Evolutionary conservation across 2,888 invertebrate species (phyloP).

Genomic region (Apamea monoglypha): DNA sequence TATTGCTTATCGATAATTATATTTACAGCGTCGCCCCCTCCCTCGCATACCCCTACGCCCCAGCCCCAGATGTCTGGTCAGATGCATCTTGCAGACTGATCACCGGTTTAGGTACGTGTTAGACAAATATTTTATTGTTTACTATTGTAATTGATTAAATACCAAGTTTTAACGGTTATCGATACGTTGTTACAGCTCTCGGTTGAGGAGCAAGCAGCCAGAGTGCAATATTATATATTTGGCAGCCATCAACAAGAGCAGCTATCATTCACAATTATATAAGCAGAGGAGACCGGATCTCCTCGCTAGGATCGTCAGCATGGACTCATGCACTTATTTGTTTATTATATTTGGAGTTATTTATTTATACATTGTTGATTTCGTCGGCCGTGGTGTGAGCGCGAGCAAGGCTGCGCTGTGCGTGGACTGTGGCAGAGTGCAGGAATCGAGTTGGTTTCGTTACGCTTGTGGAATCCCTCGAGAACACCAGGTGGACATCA

Average conservation of each 20-base stretch:
- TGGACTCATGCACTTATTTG: conserved; percentile 83
- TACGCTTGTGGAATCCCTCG: conserved; percentile 81
- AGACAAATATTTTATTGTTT: neutral
- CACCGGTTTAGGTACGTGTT: conserved; percentile 73
- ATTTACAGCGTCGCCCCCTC: conserved; percentile 86
- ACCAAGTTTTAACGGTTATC: conserved; percentile 11
- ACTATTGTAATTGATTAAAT: neutral
- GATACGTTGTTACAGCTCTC: conserved; percentile 77
- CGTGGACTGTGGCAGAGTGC: conserved; percentile 54
- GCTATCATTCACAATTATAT: conserved; percentile 72
- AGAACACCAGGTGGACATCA: conserved; percentile 74
- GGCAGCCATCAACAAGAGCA: conserved; percentile 85
- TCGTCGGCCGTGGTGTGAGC: conserved; percentile 75
- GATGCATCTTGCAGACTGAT: conserved; percentile 88
- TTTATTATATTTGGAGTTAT: conserved; percentile 83
- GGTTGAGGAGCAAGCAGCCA: conserved; percentile 80
- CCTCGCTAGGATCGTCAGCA: conserved; percentile 76
- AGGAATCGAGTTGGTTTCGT: conserved; percentile 65
- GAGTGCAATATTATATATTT: conserved; percentile 81
- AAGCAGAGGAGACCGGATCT: conserved; percentile 68
- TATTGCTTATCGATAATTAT: conserved; percentile 4
- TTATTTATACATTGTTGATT: conserved; percentile 82
- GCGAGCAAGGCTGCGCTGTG: conserved; percentile 59
- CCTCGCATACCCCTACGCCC: conserved; percentile 89
- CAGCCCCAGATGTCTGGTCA: conserved; percentile 86